phyloP scores from a whole-genome alignment of 2,113 vertebrate species.

The Anguilla japonica region DNA sequence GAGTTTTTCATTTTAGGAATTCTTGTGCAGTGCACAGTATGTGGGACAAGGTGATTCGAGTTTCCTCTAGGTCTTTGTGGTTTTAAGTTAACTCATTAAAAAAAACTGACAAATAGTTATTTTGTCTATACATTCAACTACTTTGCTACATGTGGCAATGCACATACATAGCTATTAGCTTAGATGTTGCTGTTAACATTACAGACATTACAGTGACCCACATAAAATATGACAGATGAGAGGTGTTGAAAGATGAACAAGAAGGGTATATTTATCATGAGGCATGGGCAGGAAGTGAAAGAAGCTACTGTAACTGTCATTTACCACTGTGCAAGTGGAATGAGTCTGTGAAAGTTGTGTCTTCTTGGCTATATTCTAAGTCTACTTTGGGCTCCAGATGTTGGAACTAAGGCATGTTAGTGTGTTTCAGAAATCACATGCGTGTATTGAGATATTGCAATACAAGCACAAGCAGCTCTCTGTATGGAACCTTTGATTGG shows the following conservation, averaged over 20 bases:
- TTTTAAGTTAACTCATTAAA: not conserved
- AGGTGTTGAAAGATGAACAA: not conserved
- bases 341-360: not conserved
- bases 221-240: not conserved
- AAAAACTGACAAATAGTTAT: not conserved
- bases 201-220: not conserved
- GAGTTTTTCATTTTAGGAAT: not conserved
- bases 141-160: not conserved
- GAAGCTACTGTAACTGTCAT: conserved; percentile 24
- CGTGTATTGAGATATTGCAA: not conserved
- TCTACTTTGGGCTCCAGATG: not conserved
- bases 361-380: not conserved
- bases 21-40: not conserved
- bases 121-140: not conserved
- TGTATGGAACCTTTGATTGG: too few species aligned
- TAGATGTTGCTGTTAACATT: not conserved
- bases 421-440: not conserved
- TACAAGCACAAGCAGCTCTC: too few species aligned
- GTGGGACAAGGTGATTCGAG: not conserved
- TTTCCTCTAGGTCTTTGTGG: not conserved
- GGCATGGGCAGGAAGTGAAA: conserved; percentile 17
- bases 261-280: conserved; percentile 14
- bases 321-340: not conserved
- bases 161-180: not conserved
- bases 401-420: not conserved